phyloP scores from a whole-genome alignment of 2,113 vertebrate genomes.

The Falcunculus frontatus region DNA sequence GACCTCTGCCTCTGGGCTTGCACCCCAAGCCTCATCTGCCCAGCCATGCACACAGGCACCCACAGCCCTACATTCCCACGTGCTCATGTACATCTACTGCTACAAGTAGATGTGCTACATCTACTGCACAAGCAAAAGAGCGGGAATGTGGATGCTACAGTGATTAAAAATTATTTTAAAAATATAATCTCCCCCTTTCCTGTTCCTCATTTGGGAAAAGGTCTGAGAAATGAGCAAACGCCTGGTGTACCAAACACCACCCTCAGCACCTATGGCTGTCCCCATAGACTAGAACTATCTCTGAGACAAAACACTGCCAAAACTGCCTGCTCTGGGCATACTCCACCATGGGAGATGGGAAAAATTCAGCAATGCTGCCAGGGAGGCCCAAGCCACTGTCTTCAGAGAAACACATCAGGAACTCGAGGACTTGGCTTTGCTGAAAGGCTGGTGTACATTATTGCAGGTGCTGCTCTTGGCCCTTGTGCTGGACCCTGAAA shows the following conservation, averaged over 20 bases:
- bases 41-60: neutral
- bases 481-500: neutral
- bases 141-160: neutral
- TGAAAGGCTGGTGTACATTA: neutral
- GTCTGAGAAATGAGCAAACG: accelerated
- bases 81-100: no score
- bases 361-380: neutral
- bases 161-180: neutral
- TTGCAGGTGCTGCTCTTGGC: neutral
- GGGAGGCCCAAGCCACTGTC: neutral
- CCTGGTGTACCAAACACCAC: neutral
- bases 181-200: neutral
- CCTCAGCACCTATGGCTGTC: neutral
- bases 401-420: neutral
- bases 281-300: neutral
- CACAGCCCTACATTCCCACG: accelerated
- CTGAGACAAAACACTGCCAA: neutral
- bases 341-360: neutral
- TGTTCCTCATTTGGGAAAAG: neutral
- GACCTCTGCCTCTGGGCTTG: neutral
- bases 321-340: neutral
- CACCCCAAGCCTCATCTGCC: accelerated
- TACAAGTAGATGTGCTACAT: no score
- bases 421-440: neutral
- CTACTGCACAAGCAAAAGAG: neutral